Evolutionary conservation across 2,888 invertebrate genomes (phyloP).

Genomic region (Pseudanteris insignis): DNA sequence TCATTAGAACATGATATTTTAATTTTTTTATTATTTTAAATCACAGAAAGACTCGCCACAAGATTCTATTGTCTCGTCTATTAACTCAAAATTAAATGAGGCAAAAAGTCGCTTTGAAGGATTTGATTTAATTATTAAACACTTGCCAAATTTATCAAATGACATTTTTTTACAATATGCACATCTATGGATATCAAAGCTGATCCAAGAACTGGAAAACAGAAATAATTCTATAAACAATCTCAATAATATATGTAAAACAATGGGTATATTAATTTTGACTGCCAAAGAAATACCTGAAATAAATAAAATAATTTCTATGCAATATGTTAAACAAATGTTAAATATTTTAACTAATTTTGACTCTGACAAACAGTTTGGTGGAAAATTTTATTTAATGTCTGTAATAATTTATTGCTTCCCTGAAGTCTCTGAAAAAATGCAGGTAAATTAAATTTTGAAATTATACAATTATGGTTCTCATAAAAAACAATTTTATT

Average conservation of each 20-base stretch:
- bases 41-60: neutral
- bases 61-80: neutral
- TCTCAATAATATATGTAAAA: slow-evolving; percentile 50
- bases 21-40: no score
- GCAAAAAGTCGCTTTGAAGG: slow-evolving; percentile 50
- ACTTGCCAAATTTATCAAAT: slow-evolving; percentile 48
- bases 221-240: slow-evolving; percentile 47
- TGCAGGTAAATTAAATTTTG: slow-evolving; percentile 52
- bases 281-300: slow-evolving; percentile 55
- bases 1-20: neutral
- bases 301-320: slow-evolving; percentile 58
- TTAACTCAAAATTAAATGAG: slow-evolving; percentile 56
- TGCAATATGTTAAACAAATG: slow-evolving; percentile 58
- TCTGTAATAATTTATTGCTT: slow-evolving; percentile 57
- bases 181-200: slow-evolving; percentile 56
- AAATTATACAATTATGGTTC: neutral
- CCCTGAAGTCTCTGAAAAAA: slow-evolving; percentile 57
- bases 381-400: slow-evolving; percentile 49
- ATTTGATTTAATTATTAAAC: slow-evolving; percentile 49
- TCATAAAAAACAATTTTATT: neutral
- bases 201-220: slow-evolving; percentile 53
- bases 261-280: slow-evolving; percentile 50
- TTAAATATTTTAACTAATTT: slow-evolving; percentile 49
- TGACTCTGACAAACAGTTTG: slow-evolving; percentile 11
- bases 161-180: slow-evolving; percentile 53